These are phyloP conservation scores for Anisognathus igniventris DNA, from an alignment of 2,797 vertebrate species.

Conservation along the genomic window DNA sequence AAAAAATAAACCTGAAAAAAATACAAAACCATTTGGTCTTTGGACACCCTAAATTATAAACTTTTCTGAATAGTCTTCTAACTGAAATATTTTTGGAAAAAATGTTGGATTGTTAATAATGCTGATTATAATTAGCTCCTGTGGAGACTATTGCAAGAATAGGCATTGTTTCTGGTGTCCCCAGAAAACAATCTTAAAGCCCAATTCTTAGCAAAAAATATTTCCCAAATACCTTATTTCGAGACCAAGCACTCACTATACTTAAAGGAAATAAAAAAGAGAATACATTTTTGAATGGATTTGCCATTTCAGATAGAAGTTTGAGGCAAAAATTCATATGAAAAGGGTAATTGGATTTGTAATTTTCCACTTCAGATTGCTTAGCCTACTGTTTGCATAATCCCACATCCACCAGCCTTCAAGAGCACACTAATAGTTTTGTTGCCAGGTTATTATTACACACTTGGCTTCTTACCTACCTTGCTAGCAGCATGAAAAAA, in stretches of 20 bases:
- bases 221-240: neutral
- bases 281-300: neutral
- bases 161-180: neutral
- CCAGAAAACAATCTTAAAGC: neutral
- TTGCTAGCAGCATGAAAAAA: constrained; percentile 80
- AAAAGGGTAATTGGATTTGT: neutral
- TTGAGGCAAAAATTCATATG: neutral
- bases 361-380: neutral
- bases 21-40: neutral
- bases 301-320: neutral
- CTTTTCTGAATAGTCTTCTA: neutral
- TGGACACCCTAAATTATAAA: neutral
- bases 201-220: neutral
- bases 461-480: constrained; percentile 68
- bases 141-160: neutral
- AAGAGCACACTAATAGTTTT: neutral
- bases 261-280: neutral
- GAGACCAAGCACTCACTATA: neutral
- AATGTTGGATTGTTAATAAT: neutral
- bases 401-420: neutral
- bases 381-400: neutral
- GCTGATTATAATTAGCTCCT: neutral
- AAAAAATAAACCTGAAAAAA: neutral
- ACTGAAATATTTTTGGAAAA: neutral
- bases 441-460: neutral